phyloP scores from a whole-genome alignment of 2,888 invertebrate genomes.

The Tribolium freemani region DNA sequence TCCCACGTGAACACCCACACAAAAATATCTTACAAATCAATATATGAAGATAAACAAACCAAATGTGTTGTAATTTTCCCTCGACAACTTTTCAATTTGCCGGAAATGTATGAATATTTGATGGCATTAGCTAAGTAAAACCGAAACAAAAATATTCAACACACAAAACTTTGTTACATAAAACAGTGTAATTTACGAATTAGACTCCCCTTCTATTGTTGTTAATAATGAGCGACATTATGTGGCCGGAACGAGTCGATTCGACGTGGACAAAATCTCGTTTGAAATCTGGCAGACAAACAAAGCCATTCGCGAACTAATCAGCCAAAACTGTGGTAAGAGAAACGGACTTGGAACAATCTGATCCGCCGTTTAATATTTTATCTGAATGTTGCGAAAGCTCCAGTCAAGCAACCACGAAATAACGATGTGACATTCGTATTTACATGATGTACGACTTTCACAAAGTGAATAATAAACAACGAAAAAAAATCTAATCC shows the following conservation, averaged over 20 bases:
- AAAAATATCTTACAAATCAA: not conserved
- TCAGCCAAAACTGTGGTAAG: slow-evolving; percentile 36
- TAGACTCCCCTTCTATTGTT: not conserved
- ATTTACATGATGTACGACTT: slow-evolving; percentile 50
- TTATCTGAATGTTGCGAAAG: slow-evolving; percentile 30
- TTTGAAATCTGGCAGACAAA: slow-evolving; percentile 35
- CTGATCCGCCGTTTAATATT: slow-evolving; percentile 43
- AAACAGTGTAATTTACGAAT: not conserved
- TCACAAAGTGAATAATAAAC: slow-evolving; percentile 47
- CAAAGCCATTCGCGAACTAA: slow-evolving; percentile 39
- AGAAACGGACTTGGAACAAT: slow-evolving; percentile 28
- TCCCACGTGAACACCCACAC: not conserved
- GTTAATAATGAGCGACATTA: slow-evolving; percentile 3
- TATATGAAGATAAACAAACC: not conserved
- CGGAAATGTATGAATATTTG: no score
- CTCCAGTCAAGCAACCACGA: slow-evolving; percentile 29
- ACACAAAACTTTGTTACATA: not conserved
- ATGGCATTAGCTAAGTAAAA: no score
- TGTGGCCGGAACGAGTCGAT: slow-evolving; percentile 3
- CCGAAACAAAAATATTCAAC: not conserved
- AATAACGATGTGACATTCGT: slow-evolving; percentile 45
- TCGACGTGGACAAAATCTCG: slow-evolving; percentile 17
- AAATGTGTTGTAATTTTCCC: not conserved
- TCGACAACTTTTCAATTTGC: not conserved
- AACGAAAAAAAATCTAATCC: slow-evolving; percentile 47